phyloP scores from a whole-genome alignment of 2,888 invertebrate genomes.

The Papilio elwesi region DNA sequence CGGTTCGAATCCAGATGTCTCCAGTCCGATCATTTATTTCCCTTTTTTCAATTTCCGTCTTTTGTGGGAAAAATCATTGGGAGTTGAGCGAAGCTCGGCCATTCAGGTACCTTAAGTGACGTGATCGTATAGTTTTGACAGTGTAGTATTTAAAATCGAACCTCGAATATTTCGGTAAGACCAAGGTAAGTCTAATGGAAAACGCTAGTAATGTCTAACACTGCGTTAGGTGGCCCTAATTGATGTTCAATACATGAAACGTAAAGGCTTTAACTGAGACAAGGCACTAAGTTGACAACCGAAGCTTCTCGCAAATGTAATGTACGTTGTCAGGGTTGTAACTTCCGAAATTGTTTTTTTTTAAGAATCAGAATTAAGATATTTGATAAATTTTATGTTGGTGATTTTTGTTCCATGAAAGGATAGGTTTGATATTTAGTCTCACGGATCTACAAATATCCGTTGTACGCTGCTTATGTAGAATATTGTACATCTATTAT shows the following conservation, averaged over 20 bases:
- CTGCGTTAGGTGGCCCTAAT: not conserved
- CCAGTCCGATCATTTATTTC: no score
- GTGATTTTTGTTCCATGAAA: not conserved
- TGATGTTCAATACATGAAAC: not conserved
- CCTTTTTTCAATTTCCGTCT: no score
- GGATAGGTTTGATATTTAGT: not conserved
- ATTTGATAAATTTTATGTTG: not conserved
- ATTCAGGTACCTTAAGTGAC: no score
- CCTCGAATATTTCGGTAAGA: no score
- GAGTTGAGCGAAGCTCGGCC: no score
- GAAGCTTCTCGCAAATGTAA: not conserved
- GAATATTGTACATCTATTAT: not conserved
- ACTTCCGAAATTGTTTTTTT: not conserved
- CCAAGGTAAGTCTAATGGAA: not conserved
- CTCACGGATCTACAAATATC: not conserved
- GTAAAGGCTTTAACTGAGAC: constrained; percentile 6
- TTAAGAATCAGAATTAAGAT: not conserved
- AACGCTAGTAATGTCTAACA: constrained; percentile 6
- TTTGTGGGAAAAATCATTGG: no score
- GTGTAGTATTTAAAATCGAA: no score
- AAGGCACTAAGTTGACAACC: not conserved
- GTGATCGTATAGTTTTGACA: no score
- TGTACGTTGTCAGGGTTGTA: not conserved
- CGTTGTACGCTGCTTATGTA: not conserved
- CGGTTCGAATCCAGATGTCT: no score